A percentile compares a stretch with the other conserved stretches of the same genome.
These are phyloP conservation scores for Cephalopholis sonnerati DNA, from an alignment of 2,113 vertebrate species.

Conservation along the genomic window DNA sequence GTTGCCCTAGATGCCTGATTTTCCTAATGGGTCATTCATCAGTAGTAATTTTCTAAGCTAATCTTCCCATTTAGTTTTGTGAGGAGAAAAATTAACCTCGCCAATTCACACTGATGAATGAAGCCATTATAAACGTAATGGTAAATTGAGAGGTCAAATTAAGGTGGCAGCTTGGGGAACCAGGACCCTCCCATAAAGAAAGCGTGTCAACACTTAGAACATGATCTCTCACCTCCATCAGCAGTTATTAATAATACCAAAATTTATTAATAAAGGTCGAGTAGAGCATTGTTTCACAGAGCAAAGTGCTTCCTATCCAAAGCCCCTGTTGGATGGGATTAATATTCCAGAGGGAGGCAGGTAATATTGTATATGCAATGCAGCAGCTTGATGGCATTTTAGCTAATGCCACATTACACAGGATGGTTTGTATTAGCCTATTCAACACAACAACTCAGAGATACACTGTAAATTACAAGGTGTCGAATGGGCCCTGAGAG, in stretches of 20 bases:
- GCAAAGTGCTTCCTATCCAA: constrained; percentile 28
- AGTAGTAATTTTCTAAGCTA: constrained; percentile 68
- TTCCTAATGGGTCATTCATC: constrained; percentile 72
- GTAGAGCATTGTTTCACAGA: constrained; percentile 23
- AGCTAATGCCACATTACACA: constrained; percentile 1
- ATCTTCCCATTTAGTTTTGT: constrained; percentile 70
- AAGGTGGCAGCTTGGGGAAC: constrained; percentile 57
- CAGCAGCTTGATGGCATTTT: not conserved
- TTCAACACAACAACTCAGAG: constrained; percentile 9
- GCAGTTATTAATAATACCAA: constrained; percentile 34
- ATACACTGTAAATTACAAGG: constrained; percentile 1
- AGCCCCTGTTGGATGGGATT: constrained; percentile 4
- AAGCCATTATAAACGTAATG: constrained; percentile 66
- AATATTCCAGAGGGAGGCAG: not conserved
- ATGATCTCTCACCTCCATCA: constrained; percentile 24
- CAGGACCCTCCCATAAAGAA: constrained; percentile 45
- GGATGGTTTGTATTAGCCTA: not conserved
- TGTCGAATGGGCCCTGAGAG: not conserved
- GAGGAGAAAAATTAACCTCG: constrained; percentile 51
- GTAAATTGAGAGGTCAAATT: constrained; percentile 65
- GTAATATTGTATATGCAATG: not conserved
- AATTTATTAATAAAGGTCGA: constrained; percentile 42
- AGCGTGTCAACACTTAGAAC: constrained; percentile 43
- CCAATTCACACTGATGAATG: constrained; percentile 69
- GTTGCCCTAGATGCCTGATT: constrained; percentile 55